Base-by-base conservation (phyloP, 2,888 invertebrate genomes). In the Erynnis tages region DNA sequence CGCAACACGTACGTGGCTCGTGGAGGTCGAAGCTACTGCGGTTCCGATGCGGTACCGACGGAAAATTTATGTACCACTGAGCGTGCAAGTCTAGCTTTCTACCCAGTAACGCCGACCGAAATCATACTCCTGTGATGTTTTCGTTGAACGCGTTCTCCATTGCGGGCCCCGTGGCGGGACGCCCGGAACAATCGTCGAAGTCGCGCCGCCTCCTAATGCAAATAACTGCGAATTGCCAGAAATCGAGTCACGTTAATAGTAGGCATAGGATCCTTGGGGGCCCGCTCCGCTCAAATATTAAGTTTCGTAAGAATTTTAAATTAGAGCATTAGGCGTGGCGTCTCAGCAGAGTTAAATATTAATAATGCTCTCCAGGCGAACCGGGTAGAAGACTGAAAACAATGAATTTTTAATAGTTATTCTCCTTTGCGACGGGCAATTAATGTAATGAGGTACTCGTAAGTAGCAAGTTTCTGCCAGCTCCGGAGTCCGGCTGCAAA, bases 221-320 rank as follows among this genome's bases (percentile, higher is more conserved):
- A 75, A 80, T 64, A 66, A 61, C 73, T 79, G 79, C 77, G 79
- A 77, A 78, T 70, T 68, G 79, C 61, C 68, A 67, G 57, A 57
- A 62, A 58, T 65, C 57, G 59, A 61, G 14, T 5, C 57, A 63
- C 62, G 66, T 67, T 76, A 71, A 72, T 62, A 64, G 70, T 70
- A 73, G 69, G 65, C 66, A 65, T 61, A 67, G 62, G 60, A 68
- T 71, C 74, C 75, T 73, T 69, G 61, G 69, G 76, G 77, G 73
- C 65, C 64, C 62, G 66, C 66, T 71, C 71, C 71, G 66, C 71
- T 87, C 78, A 84, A 88, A 87, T 88, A 85, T 85, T 84, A 85
- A 87, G 79, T 87, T 85, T 76, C 72, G 74, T 77, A 79, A 82
- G 84, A 85, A 86, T 86, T 86, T 87, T 79, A 88, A 85, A 86